Evolutionary conservation across 2,797 vertebrate species (phyloP).

Genomic region (Orestias chungarensis): DNA sequence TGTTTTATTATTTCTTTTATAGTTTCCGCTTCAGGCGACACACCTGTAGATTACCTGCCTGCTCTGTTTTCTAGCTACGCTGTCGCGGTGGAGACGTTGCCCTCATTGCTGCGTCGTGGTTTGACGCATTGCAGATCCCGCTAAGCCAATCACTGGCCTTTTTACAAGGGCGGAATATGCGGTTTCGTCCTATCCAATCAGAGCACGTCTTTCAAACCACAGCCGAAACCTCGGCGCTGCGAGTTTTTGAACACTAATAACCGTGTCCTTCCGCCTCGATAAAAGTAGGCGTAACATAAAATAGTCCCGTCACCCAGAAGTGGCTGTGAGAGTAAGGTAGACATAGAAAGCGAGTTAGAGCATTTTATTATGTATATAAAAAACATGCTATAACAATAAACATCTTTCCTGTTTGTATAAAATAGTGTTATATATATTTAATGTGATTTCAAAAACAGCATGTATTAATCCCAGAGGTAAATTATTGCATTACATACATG

Average conservation of each 20-base stretch:
- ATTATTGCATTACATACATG: neutral
- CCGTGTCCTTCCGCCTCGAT: constrained; percentile 85
- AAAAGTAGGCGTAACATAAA: constrained; percentile 60
- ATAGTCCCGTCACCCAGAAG: constrained; percentile 55
- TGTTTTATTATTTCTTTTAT: neutral
- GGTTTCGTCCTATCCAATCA: constrained; percentile 73
- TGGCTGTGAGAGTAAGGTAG: neutral
- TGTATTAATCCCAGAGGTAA: neutral
- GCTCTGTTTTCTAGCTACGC: neutral
- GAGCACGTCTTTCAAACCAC: constrained; percentile 66
- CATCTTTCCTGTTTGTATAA: neutral
- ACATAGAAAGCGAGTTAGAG: neutral
- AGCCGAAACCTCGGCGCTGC: constrained; percentile 60
- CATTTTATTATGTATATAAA: neutral
- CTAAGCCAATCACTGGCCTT: constrained; percentile 70
- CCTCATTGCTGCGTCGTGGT: constrained; percentile 61
- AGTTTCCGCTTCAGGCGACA: neutral
- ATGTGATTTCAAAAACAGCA: too few species aligned
- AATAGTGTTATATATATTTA: neutral
- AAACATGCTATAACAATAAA: neutral
- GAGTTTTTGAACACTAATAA: constrained; percentile 28
- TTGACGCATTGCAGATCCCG: constrained; percentile 85
- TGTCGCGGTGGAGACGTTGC: constrained; percentile 12
- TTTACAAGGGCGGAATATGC: constrained; percentile 69
- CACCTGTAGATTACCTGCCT: constrained; percentile 42